phyloP scores from a whole-genome alignment of 2,888 invertebrate genomes.

The Harpalus rubripes region DNA sequence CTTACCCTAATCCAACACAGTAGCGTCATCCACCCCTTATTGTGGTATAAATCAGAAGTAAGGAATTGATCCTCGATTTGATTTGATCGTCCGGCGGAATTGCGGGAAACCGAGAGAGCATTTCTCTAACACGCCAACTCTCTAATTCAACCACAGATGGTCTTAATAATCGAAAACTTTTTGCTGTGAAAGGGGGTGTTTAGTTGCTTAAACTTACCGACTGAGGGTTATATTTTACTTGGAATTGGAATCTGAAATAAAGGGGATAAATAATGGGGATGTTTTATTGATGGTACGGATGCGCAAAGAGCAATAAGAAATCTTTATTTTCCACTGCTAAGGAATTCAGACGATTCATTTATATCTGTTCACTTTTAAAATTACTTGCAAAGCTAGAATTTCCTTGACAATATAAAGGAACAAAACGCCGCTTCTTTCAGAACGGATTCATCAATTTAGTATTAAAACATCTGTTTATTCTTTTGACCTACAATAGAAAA shows the following conservation, averaged over 20 bases:
- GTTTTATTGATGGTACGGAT: slow-evolving; percentile 18
- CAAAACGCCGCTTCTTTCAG: not conserved
- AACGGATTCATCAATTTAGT: not conserved
- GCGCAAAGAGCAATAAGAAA: not conserved
- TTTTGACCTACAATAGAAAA: too few species aligned
- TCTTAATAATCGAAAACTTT: slow-evolving; percentile 26
- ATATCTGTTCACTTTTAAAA: not conserved
- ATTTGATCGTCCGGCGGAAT: slow-evolving; percentile 7
- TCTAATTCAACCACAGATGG: slow-evolving; percentile 26
- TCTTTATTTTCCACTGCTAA: not conserved
- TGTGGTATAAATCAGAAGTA: slow-evolving; percentile 5
- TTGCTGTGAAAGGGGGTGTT: slow-evolving; percentile 17
- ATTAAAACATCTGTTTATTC: too few species aligned
- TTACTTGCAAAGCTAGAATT: not conserved
- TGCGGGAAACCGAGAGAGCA: slow-evolving; percentile 11
- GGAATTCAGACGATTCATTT: slow-evolving; percentile 7
- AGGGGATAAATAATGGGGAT: slow-evolving; percentile 27
- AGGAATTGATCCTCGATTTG: slow-evolving; percentile 16
- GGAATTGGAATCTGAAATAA: slow-evolving; percentile 16
- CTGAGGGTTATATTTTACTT: slow-evolving; percentile 10
- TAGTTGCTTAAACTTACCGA: slow-evolving; percentile 33
- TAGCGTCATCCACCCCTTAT: not conserved
- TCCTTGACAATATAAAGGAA: not conserved
- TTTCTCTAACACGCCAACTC: slow-evolving; percentile 14
- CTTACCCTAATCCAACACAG: not conserved